Percentiles rank a stretch among this genome's conserved stretches.
Conservation (phyloP, 2,113 vertebrate genomes). For the Myotis yumanensis region DNA sequence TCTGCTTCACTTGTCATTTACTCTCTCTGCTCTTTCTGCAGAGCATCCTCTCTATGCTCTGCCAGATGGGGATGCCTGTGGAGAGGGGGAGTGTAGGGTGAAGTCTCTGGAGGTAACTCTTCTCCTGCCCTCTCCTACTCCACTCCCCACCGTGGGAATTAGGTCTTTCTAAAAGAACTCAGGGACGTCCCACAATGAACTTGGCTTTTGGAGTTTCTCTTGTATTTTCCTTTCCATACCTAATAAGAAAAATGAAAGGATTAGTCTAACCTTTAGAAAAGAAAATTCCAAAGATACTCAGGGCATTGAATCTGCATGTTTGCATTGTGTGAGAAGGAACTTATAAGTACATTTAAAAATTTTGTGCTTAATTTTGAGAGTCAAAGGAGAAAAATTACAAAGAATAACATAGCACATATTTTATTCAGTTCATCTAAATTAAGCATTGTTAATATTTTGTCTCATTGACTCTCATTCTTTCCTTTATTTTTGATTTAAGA, state of each 20-base stretch:
- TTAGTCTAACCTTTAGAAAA: not conserved
- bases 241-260: not conserved
- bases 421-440: constrained; percentile 14
- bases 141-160: not conserved
- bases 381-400: not conserved
- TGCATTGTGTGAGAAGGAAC: not conserved
- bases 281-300: not conserved
- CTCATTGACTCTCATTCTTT: not conserved
- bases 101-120: not conserved
- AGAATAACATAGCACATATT: not conserved
- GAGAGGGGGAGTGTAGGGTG: not conserved
- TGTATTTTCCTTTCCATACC: not conserved
- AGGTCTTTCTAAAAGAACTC: not conserved
- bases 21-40: not conserved
- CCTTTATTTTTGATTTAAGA: not conserved
- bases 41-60: not conserved
- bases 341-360: not conserved
- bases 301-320: not conserved
- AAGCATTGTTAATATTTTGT: not conserved
- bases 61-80: not conserved
- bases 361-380: not conserved
- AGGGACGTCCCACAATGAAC: not conserved
- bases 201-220: not conserved
- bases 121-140: not conserved
- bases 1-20: not conserved